A percentile compares a stretch with the other conserved stretches of the same genome.
Evolutionary conservation across 2,797 vertebrate species (phyloP).

Genomic region (Onychomys torridus): DNA sequence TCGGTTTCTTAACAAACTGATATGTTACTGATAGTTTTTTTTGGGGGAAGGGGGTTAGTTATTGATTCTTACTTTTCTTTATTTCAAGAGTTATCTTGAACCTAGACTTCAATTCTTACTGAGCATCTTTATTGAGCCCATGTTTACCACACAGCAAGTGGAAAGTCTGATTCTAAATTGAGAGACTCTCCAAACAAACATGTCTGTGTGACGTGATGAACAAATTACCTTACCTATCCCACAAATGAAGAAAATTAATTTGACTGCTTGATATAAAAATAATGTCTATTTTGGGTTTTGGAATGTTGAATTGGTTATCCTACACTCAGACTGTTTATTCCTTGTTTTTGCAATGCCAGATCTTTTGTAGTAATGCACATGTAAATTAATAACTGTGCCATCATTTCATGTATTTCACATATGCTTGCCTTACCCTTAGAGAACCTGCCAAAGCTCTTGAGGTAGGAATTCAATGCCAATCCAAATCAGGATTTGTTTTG

Average conservation of each 20-base stretch:
- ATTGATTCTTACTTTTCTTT: background rate
- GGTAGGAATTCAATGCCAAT: background rate
- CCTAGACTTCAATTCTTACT: background rate
- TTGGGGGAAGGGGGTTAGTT: too few species aligned
- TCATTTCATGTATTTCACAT: background rate
- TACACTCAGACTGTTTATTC: background rate
- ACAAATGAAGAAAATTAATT: constrained; percentile 53
- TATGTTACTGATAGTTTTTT: background rate
- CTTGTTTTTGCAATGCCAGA: background rate
- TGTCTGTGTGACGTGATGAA: background rate
- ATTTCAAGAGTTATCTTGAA: background rate
- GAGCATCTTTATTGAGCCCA: background rate
- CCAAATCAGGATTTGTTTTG: constrained; percentile 19
- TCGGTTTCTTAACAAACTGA: constrained; percentile 27
- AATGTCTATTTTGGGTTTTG: background rate
- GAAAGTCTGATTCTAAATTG: background rate
- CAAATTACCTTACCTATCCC: background rate
- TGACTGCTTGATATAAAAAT: background rate
- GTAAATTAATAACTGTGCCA: constrained; percentile 45
- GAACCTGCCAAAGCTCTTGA: background rate
- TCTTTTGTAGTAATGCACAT: background rate
- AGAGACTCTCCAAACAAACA: background rate
- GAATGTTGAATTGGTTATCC: constrained; percentile 20
- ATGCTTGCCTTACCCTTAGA: background rate
- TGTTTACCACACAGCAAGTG: background rate